Evolutionary conservation across 64 coral and sea anemone genomes (phyloP), one percentile per base, ranked within the genome.

Genomic region (Actinia equina): DNA sequence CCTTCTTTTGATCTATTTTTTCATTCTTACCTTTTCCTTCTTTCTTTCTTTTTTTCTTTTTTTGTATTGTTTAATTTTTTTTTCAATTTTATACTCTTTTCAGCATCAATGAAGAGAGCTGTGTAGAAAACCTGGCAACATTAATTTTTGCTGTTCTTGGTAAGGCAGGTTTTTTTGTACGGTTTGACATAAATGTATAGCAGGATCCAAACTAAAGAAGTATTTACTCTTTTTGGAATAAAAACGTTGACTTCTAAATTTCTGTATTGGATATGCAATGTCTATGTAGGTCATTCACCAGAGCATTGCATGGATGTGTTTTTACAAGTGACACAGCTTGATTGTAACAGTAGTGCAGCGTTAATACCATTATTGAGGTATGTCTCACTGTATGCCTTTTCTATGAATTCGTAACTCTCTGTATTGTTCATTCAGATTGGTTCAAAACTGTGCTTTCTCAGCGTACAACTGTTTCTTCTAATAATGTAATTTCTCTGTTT

Each of bases 341-440:
- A 85, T 26, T n/a, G 41, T 11, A 43, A 14, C 80, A 82, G 16
- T 18, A 23, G 7, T 22, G 25, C 17, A 9, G 44, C 26, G 41
- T 63, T 85, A 85, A 22, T 63, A 57, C 55, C 83, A 57, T 85
- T 85, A 41, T 43, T 85, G 18, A 59, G 83, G 83, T 85, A 56
- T 37, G 30, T 37, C 30, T 25, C 9, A 51, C 14, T 22, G 15
- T 7, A 51, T 82, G 42, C 7, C 52, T 51, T 44, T 46, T 7
- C 18, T 51, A 37, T 37, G 30, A 37, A 37, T 37, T 37, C 30
- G 30, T 37, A 37, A 37, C 0, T 54, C 6, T 54, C 6, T 54
- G 52, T 54, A 54, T 54, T 54, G 6, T 54, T 8, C 52, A 37
- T 37, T 37, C 52, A 12, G 52, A 54, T 54, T 54, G 52, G 52